Evolutionary conservation across 2,888 invertebrate genomes (phyloP), one percentile per base, ranked within the genome.

Genomic region (Oligia fasciuncula): DNA sequence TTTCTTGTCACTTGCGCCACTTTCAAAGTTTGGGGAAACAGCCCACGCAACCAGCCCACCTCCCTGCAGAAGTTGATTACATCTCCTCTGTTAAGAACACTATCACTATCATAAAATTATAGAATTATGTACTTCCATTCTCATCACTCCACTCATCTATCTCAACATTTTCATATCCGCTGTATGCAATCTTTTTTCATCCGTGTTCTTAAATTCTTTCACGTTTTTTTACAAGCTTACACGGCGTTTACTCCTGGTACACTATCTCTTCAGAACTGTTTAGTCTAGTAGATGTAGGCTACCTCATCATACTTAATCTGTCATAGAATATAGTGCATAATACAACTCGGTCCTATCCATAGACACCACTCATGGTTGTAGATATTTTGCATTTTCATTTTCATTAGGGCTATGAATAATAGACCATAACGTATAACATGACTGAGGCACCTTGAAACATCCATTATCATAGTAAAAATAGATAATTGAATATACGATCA

Each of bases 161-260:
- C 14, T 14, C 35, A 9, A 9, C 19, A 35, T 60, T 60, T 11
- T 60, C 60, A 13, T 63, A 19, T 19, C 63, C 3, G 35, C 63
- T 35, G 2, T 0, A 63, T 63, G 63, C 9, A 63, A 63, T 35
- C 4, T 35, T 19, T 35, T 62, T 35, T 6, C 35, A 35, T 35
- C 3, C 8, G 9, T 57, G 13, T 49, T 49, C 23, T 60, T 60
- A 11, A 60, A n/a, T n/a, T 77, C 11, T 71, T 67, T 60, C 19
- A 49, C n/a, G 2, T n/a, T 70, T 69, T 80, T 60, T 84, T 81
- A 5, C 85, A 83, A 85, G 84, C 85, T 76, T 8, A 29, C 86
- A n/a, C 65, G 71, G 65, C 66, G 73, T 78, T 76, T n/a, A 78
- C 76, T 49, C 85, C 86, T 76, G 84, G 86, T 85, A 85, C 23